Conservation (phyloP, 2,888 invertebrate species). For the Protodeltote pygarga region DNA sequence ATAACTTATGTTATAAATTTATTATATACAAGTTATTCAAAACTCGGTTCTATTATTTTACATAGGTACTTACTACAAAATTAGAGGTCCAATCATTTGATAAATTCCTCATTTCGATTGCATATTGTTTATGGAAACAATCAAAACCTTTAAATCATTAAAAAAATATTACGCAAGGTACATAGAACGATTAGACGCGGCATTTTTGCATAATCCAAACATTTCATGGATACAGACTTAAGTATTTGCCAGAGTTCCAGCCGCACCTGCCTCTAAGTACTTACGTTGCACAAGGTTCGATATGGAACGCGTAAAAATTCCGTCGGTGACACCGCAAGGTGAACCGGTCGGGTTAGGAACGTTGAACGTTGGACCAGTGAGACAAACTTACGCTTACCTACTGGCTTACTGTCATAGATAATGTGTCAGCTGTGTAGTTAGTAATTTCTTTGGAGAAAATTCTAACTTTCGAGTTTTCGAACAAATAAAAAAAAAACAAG, state of each 20-base stretch:
- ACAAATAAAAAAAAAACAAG: too few species aligned
- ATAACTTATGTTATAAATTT: too few species aligned
- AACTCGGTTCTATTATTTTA: too few species aligned
- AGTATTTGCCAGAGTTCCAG: slow-evolving; percentile 18
- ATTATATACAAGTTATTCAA: too few species aligned
- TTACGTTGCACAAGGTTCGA: slow-evolving; percentile 36
- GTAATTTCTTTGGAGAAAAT: too few species aligned
- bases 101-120: too few species aligned
- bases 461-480: too few species aligned
- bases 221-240: slow-evolving; percentile 11
- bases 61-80: too few species aligned
- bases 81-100: too few species aligned
- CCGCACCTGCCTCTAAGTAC: slow-evolving; percentile 26
- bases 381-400: slow-evolving; percentile 17
- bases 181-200: background rate
- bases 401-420: slow-evolving; percentile 1
- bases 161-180: background rate
- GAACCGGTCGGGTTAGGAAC: slow-evolving; percentile 44
- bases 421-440: background rate
- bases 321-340: slow-evolving; percentile 43
- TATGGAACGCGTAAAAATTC: slow-evolving; percentile 41
- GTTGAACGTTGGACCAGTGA: slow-evolving; percentile 16
- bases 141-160: background rate
- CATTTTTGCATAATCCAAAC: slow-evolving; percentile 18
- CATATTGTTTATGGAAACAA: too few species aligned